A percentile compares a stretch with the other conserved stretches of the same genome.
Evolutionary conservation across 1,140 invertebrate species (phyloP).

Genomic region (Trissolcus basalis): DNA sequence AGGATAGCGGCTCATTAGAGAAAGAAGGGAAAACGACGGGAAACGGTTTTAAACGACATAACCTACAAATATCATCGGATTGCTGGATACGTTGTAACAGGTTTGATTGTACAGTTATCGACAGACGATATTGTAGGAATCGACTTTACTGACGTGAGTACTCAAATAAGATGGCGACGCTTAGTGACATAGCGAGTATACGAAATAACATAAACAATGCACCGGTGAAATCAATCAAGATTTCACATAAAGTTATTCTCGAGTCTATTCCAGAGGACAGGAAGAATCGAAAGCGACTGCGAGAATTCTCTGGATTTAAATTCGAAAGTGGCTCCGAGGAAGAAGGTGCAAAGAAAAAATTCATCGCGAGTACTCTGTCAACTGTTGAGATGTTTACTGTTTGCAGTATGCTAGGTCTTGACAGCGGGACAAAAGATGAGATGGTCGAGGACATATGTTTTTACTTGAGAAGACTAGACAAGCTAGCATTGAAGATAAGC

Average conservation of each 20-base stretch:
- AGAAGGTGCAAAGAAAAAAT: constrained; percentile 8
- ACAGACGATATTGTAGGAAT: no score
- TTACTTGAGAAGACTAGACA: constrained; percentile 10
- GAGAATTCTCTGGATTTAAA: constrained; percentile 27
- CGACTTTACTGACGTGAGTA: constrained; percentile 1
- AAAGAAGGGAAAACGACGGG: no score
- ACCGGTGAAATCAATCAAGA: constrained; percentile 16
- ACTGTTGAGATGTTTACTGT: constrained; percentile 17
- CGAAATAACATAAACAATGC: constrained; percentile 23
- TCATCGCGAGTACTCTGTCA: constrained; percentile 19
- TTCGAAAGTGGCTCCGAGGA: constrained; percentile 15
- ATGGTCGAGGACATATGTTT: constrained; percentile 10
- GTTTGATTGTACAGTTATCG: no score
- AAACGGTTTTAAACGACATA: no score
- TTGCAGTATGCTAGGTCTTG: constrained; percentile 21
- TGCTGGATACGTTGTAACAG: no score
- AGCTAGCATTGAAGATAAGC: background rate
- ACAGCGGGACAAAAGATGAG: constrained; percentile 17
- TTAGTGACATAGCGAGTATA: no score
- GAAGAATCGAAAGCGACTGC: constrained; percentile 18
- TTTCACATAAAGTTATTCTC: constrained; percentile 23
- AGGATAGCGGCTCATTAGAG: no score
- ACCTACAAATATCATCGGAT: no score
- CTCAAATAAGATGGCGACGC: constrained; percentile 6
- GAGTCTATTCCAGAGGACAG: constrained; percentile 13